Percentiles rank a stretch among this genome's conserved stretches.
phyloP scores from a whole-genome alignment of 1,140 invertebrate species.

The Lysiphlebus fabarum region DNA sequence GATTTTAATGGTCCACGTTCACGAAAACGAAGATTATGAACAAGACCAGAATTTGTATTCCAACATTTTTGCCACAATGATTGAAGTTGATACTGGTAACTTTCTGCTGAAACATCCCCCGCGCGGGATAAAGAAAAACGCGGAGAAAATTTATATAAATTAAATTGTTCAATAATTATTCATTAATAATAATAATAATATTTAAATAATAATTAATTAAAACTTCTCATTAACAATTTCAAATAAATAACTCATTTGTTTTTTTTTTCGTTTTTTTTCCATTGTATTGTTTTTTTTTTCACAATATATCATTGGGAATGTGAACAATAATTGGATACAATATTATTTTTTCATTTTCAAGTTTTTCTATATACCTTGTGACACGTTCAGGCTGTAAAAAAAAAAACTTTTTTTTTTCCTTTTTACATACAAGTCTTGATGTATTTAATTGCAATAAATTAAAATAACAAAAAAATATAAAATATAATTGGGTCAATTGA shows the following conservation, averaged over 20 bases:
- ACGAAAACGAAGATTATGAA: constrained; percentile 85
- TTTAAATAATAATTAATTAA: constrained; percentile 7
- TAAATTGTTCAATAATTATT: constrained; percentile 21
- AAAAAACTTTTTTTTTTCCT: background rate
- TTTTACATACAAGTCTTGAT: background rate
- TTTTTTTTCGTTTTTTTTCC: too few species aligned
- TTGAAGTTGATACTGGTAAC: constrained; percentile 90
- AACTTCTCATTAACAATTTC: too few species aligned
- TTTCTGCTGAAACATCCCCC: constrained; percentile 69
- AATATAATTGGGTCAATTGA: constrained; percentile 18
- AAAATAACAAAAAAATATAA: constrained; percentile 6
- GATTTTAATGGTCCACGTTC: constrained; percentile 87
- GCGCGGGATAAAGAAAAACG: constrained; percentile 48
- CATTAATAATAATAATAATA: constrained; percentile 22
- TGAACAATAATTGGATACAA: constrained; percentile 10
- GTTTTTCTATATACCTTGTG: constrained; percentile 16
- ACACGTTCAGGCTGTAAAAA: constrained; percentile 18
- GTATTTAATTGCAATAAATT: constrained; percentile 21
- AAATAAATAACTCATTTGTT: too few species aligned
- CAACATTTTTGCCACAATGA: constrained; percentile 93
- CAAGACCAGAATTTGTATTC: constrained; percentile 83
- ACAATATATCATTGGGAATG: background rate
- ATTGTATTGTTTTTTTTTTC: background rate
- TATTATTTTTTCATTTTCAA: constrained; percentile 9
- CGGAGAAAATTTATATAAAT: constrained; percentile 41